These are phyloP conservation scores for Zoanthus sociatus DNA, from an alignment of 92 coral and sea anemone genomes.

Conservation along the genomic window DNA sequence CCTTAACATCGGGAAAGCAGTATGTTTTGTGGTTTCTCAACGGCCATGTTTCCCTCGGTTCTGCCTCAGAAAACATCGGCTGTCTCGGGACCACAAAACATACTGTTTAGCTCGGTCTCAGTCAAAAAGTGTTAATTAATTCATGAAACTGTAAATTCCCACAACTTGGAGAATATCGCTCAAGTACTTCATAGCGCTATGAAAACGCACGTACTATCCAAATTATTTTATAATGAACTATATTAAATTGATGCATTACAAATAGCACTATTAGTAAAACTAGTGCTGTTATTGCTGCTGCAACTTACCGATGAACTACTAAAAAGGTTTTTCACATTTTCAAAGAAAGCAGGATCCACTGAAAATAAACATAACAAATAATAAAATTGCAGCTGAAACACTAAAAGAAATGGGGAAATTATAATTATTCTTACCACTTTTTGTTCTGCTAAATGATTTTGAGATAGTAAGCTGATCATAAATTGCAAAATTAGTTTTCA, in stretches of 20 bases:
- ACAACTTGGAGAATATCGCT: not conserved
- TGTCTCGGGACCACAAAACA: too few species aligned
- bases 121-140: too few species aligned
- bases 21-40: too few species aligned
- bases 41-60: too few species aligned
- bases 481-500: too few species aligned
- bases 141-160: not conserved
- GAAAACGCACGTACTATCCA: not conserved
- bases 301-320: slow-evolving; percentile 29
- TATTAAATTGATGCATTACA: not conserved
- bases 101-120: too few species aligned
- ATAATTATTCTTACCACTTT: not conserved
- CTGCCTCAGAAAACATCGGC: too few species aligned
- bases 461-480: too few species aligned
- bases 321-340: slow-evolving; percentile 41
- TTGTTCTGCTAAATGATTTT: too few species aligned
- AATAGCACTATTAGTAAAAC: not conserved
- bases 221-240: not conserved
- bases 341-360: slow-evolving; percentile 49
- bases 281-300: not conserved
- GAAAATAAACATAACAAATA: not conserved
- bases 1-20: too few species aligned
- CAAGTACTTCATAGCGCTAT: not conserved
- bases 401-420: not conserved
- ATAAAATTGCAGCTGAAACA: too few species aligned